Evolutionary conservation across 1,140 invertebrate species (phyloP).

Genomic region (Wiebesia pumilae): DNA sequence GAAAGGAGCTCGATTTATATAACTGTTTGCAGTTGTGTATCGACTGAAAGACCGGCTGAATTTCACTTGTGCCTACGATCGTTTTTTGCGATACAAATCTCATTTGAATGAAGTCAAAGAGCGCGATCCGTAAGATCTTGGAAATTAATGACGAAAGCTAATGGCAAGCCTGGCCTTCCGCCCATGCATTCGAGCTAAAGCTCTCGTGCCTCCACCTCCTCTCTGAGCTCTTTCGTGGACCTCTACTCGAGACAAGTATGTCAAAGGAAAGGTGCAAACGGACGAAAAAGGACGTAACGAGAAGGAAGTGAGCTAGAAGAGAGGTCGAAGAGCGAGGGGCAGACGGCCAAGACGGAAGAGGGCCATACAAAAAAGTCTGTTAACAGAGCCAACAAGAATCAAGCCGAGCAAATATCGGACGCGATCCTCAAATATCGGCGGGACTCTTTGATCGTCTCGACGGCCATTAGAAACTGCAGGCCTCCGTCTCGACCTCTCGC

Average conservation of each 20-base stretch:
- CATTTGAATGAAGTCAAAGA: not conserved
- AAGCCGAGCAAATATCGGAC: slow-evolving; percentile 45
- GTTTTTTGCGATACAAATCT: not conserved
- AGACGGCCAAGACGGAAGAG: not conserved
- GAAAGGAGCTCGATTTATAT: not conserved
- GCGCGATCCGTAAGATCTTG: not conserved
- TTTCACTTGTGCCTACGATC: not conserved
- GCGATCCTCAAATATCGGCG: slow-evolving; percentile 50
- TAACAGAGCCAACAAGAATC: slow-evolving; percentile 53
- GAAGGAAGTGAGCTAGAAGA: not conserved
- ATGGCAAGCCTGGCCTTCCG: not conserved
- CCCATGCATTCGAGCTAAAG: too few relatives aligned
- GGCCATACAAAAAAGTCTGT: slow-evolving; percentile 52
- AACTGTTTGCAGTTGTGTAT: not conserved
- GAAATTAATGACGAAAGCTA: not conserved
- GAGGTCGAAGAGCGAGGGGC: not conserved
- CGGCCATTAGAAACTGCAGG: slow-evolving; percentile 45
- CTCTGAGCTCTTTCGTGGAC: slow-evolving; percentile 19
- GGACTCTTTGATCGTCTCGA: slow-evolving; percentile 39
- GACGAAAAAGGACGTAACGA: slow-evolving; percentile 19
- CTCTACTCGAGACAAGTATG: not conserved
- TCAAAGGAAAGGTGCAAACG: slow-evolving; percentile 38
- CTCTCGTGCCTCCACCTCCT: not conserved
- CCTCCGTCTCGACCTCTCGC: not conserved
- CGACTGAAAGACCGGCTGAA: not conserved